phyloP scores from a whole-genome alignment of 2,797 vertebrate genomes.

The Chelonia mydas region DNA sequence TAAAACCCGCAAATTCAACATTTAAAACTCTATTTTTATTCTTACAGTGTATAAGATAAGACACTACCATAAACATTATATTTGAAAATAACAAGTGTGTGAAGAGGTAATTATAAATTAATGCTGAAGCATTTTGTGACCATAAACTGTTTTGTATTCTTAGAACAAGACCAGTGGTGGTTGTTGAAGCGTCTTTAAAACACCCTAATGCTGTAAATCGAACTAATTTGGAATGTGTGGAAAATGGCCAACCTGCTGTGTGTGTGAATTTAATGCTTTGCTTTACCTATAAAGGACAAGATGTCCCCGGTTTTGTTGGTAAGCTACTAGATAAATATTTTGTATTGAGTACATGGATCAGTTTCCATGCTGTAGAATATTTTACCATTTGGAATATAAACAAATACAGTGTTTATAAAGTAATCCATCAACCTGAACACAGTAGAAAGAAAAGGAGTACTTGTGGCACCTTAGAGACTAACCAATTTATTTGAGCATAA shows the following conservation, averaged over 20 bases:
- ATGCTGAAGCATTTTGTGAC: constrained; percentile 33
- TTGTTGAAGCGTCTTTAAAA: constrained; percentile 86
- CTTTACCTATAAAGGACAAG: constrained; percentile 88
- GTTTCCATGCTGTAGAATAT: background rate
- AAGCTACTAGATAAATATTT: constrained; percentile 52
- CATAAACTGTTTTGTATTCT: constrained; percentile 30
- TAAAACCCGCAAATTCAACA: background rate
- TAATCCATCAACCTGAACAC: background rate
- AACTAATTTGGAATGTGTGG: constrained; percentile 82
- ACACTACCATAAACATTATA: background rate
- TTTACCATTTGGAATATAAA: background rate
- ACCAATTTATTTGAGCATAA: too few relatives aligned
- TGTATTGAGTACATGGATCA: background rate
- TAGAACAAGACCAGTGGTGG: constrained; percentile 93
- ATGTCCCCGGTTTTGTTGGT: constrained; percentile 89
- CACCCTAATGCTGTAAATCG: constrained; percentile 88
- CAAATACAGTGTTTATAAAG: background rate
- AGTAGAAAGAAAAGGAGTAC: too few relatives aligned
- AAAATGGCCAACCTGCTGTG: constrained; percentile 83
- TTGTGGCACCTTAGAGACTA: too few relatives aligned
- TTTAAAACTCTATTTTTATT: background rate
- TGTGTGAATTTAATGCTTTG: constrained; percentile 90
- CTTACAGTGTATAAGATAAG: background rate
- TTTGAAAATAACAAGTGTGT: background rate
- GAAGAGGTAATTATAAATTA: background rate